Conservation (phyloP, 2,888 invertebrate species). For the Phengaris alcon region DNA sequence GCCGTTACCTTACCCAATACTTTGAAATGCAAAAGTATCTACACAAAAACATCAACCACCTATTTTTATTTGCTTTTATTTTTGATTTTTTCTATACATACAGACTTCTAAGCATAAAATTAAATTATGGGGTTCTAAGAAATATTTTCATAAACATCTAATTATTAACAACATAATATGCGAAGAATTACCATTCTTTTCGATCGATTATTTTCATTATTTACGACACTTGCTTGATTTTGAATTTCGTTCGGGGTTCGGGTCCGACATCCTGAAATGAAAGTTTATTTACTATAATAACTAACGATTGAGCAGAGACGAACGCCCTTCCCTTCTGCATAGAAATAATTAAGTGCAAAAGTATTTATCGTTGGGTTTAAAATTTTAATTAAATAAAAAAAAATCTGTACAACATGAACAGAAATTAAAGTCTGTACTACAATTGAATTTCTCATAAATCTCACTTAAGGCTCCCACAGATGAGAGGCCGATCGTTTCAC, state of each 20-base stretch:
- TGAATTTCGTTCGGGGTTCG: conserved; percentile 29
- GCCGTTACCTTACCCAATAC: too few species aligned
- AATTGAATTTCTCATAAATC: too few species aligned
- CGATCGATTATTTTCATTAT: conserved; percentile 46
- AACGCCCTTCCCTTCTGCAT: too few species aligned
- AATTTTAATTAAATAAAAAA: too few species aligned
- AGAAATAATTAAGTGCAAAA: too few species aligned
- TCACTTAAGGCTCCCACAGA: too few species aligned
- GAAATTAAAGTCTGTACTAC: too few species aligned
- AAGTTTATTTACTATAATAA: neutral
- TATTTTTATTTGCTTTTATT: conserved; percentile 75
- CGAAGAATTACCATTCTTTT: conserved; percentile 38
- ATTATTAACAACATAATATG: neutral
- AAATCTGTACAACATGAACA: too few species aligned
- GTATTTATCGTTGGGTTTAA: too few species aligned
- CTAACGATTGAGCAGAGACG: too few species aligned
- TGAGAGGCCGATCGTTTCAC: too few species aligned
- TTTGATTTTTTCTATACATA: conserved; percentile 45
- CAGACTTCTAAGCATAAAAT: conserved; percentile 28
- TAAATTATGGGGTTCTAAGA: conserved; percentile 14
- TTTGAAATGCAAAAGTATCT: too few species aligned
- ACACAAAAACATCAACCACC: conserved; percentile 59
- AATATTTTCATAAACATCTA: neutral
- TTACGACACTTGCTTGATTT: conserved; percentile 57
- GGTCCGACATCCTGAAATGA: conserved; percentile 33